phyloP scores from a whole-genome alignment of 2,888 invertebrate genomes.

The Tachystola acroxantha region DNA sequence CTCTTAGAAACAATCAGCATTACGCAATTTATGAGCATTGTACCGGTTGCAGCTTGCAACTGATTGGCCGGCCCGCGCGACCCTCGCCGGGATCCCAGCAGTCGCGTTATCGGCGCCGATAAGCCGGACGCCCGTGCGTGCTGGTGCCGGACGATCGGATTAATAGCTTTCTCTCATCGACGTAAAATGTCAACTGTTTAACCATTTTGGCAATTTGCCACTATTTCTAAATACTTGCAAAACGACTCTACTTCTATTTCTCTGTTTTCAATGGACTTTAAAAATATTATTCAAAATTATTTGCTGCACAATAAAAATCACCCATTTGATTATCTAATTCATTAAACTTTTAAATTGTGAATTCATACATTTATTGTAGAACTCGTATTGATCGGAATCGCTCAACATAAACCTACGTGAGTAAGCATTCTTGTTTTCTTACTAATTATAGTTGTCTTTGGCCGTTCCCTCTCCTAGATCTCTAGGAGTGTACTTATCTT shows the following conservation, averaged over 20 bases:
- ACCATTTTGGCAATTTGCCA: conserved; percentile 27
- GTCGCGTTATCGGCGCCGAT: conserved; percentile 26
- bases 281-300: no score
- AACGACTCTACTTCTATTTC: background rate
- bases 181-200: conserved; percentile 20
- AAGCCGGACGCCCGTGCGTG: conserved; percentile 20
- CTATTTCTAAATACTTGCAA: no score
- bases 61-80: conserved; percentile 10
- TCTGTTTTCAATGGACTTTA: background rate
- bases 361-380: no score
- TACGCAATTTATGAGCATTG: conserved; percentile 21
- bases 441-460: no score
- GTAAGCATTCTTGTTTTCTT: no score
- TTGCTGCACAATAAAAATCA: no score
- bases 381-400: no score
- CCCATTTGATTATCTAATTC: no score
- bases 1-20: conserved; percentile 28
- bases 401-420: no score
- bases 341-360: no score
- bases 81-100: conserved; percentile 10
- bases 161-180: conserved; percentile 35
- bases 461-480: no score
- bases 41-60: conserved; percentile 12
- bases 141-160: conserved; percentile 25
- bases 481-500: no score